phyloP scores from a whole-genome alignment of 2,797 vertebrate genomes.

The Mionectes olivaceus region DNA sequence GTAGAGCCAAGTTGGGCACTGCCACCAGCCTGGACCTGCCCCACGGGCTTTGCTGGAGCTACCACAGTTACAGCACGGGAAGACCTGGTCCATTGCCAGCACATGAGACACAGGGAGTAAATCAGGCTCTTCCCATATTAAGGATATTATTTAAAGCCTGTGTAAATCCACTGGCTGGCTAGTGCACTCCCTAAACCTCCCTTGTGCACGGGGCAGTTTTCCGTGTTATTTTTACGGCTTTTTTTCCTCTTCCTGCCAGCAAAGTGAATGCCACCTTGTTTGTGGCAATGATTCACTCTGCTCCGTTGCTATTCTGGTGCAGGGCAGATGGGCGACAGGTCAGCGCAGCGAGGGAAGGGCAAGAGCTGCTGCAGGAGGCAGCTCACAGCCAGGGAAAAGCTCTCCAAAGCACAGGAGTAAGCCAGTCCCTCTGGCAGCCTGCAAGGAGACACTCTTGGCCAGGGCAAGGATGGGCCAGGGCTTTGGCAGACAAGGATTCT shows the following conservation, averaged over 20 bases:
- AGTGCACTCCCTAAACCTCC: neutral
- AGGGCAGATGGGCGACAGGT: constrained; percentile 32
- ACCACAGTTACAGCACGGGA: neutral
- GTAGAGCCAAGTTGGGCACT: neutral
- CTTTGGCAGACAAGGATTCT: neutral
- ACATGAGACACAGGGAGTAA: neutral
- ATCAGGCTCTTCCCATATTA: neutral
- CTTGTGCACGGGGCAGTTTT: neutral
- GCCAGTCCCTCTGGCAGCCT: neutral
- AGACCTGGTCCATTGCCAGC: neutral
- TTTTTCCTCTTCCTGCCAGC: neutral
- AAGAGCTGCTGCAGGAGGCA: neutral
- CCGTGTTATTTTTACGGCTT: neutral
- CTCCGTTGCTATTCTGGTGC: constrained; percentile 27
- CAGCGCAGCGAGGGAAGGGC: neutral
- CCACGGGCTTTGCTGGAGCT: neutral
- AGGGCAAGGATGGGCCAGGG: neutral
- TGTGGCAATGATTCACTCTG: constrained; percentile 36
- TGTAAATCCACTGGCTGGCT: neutral
- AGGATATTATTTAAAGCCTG: constrained; percentile 27
- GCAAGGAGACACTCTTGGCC: neutral
- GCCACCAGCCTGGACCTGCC: neutral
- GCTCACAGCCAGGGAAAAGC: neutral
- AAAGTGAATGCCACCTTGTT: constrained; percentile 55
- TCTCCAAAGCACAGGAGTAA: neutral